Evolutionary conservation across 2,888 invertebrate genomes (phyloP), one percentile per base, ranked within the genome.

Genomic region (Galeopsomyia nigrocyanea): DNA sequence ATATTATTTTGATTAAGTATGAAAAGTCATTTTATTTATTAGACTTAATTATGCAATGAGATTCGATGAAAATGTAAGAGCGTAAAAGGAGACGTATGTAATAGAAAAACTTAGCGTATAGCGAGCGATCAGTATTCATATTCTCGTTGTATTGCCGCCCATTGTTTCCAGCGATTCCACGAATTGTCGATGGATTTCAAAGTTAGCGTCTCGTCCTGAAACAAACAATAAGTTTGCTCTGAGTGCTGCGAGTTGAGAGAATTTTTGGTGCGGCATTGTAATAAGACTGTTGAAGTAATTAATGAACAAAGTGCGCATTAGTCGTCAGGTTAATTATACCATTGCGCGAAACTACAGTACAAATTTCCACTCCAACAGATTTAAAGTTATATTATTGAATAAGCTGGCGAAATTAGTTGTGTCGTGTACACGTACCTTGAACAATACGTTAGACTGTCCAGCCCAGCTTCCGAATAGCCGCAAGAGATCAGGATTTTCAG

Each of bases 401-500:
- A 7, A 10, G 13, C 39, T 39, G 1, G 39, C 10, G 39, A 39
- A 39, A 13, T 39, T 1, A 39, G 13, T 10, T 39, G n/a, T 13
- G 10, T 39, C 13, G 39, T n/a, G 5, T 26, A 5, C 26, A 13
- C 31, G 3, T 83, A 90, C 90, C 86, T 88, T 89, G 80, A 90
- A 90, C 9, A 90, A 81, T 17, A 90, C 77, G 80, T 90, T 88
- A 14, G 86, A 81, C 60, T 87, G 83, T 17, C 88, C 89, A 53
- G 88, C 87, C 84, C 87, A 90, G n/a, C 86, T 80, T 39, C 93
- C 93, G 79, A 92, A 93, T 63, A 93, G 88, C 75, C 90, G 90
- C 80, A 93, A 90, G 9, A 91, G 85, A 77, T 92, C 91, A 0
- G 89, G 89, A 75, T 88, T 88, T 19, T 88, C 84, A 22, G 88